Evolutionary conservation across 2,888 invertebrate species (phyloP).

Genomic region (Saturnia pavonia): DNA sequence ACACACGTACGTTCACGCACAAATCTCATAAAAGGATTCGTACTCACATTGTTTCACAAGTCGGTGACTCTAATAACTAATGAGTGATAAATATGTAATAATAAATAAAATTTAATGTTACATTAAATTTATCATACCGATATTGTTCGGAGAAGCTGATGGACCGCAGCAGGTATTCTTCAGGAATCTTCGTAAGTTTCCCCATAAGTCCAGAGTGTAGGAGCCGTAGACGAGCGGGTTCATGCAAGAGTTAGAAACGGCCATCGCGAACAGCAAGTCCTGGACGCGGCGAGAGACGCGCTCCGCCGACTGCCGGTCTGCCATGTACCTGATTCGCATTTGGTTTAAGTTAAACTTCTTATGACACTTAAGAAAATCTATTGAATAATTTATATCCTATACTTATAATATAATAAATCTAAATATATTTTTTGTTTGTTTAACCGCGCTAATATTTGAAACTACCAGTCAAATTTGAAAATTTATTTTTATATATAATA

Average conservation of each 20-base stretch:
- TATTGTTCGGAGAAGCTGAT: slow-evolving; percentile 53
- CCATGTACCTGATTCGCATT: slow-evolving; percentile 83
- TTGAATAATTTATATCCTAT: too few relatives aligned
- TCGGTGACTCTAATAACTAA: too few relatives aligned
- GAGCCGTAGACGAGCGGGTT: slow-evolving; percentile 91
- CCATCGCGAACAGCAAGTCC: slow-evolving; percentile 89
- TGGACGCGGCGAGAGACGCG: slow-evolving; percentile 85
- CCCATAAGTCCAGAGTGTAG: slow-evolving; percentile 75
- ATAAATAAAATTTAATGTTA: too few relatives aligned
- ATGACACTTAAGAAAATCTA: not conserved
- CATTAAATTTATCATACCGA: slow-evolving; percentile 35
- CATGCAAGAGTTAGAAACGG: slow-evolving; percentile 91
- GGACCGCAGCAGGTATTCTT: slow-evolving; percentile 59
- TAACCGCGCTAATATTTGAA: too few relatives aligned
- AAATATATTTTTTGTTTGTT: too few relatives aligned
- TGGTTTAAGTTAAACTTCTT: not conserved
- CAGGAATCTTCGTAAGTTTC: slow-evolving; percentile 44
- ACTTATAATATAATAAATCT: not conserved
- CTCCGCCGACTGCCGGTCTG: slow-evolving; percentile 85
- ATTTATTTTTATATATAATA: too few relatives aligned
- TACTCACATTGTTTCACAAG: too few relatives aligned
- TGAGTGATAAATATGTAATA: too few relatives aligned
- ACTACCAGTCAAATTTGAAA: too few relatives aligned
- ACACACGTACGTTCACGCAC: too few relatives aligned
- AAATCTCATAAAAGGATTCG: too few relatives aligned